Conservation (phyloP, 2,797 vertebrate species). For the Tarsius wallacei region DNA sequence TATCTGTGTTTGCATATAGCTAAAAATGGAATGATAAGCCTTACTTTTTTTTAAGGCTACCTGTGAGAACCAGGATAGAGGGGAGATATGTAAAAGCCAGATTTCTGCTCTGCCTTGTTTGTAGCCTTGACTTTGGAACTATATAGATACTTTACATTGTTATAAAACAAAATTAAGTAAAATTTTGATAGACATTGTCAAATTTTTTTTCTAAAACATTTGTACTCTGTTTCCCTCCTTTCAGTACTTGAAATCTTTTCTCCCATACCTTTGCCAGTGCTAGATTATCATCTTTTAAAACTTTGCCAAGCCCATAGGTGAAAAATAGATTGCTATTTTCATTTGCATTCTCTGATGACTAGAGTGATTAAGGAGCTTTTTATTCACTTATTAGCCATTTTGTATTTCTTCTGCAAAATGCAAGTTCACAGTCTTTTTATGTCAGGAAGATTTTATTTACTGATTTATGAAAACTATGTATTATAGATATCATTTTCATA, state of each 20-base stretch:
- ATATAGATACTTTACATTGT: background rate
- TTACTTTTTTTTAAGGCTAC: background rate
- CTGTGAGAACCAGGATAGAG: background rate
- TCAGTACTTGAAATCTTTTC: background rate
- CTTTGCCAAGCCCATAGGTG: background rate
- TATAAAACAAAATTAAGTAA: background rate
- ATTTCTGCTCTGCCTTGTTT: background rate
- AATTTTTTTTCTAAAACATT: background rate
- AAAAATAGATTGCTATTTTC: background rate
- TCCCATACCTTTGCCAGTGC: background rate
- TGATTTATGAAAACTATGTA: background rate
- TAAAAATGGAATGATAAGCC: background rate
- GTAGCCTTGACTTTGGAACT: slow-evolving; percentile 26
- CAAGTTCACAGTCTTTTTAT: background rate
- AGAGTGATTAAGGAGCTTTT: background rate
- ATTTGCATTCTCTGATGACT: background rate
- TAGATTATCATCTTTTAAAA: background rate
- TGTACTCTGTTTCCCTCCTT: background rate
- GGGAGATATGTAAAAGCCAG: background rate
- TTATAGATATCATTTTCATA: background rate
- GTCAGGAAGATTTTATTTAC: background rate
- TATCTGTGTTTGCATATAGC: background rate
- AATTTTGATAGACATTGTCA: background rate
- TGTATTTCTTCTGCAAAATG: background rate
- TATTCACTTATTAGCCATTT: background rate